Evolutionary conservation across 2,113 vertebrate genomes (phyloP).

Genomic region (Pelecanus crispus): DNA sequence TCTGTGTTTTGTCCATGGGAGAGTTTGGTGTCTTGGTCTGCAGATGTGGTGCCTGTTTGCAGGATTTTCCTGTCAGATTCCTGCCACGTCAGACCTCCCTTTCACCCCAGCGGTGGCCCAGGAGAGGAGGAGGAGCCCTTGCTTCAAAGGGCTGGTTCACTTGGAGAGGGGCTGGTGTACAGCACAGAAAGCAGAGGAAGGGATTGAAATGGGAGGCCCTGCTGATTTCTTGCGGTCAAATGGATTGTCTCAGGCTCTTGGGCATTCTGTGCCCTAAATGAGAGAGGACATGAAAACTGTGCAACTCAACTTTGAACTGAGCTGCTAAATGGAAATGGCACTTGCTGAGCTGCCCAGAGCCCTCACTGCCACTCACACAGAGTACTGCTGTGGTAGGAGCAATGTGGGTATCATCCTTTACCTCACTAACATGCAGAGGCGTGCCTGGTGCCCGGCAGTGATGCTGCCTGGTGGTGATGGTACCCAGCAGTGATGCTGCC

Average conservation of each 20-base stretch:
- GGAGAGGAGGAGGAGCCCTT: not conserved
- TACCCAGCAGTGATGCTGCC: not conserved
- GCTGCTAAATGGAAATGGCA: not conserved
- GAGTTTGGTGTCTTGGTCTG: not conserved
- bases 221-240: not conserved
- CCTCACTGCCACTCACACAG: accelerated
- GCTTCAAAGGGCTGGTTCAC: not conserved
- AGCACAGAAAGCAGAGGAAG: not conserved
- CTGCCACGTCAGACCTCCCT: not conserved
- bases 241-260: not conserved
- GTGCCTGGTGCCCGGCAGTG: not conserved
- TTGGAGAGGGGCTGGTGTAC: not conserved
- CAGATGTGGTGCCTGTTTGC: not conserved
- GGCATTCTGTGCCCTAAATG: not conserved
- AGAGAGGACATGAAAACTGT: not conserved
- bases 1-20: not conserved
- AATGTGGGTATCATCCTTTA: not conserved
- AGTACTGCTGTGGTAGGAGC: not conserved
- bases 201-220: not conserved
- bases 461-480: not conserved
- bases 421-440: not conserved
- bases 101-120: not conserved
- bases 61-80: not conserved
- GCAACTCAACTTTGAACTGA: not conserved
- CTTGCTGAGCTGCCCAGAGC: not conserved